A percentile compares a stretch with the other conserved stretches of the same genome.
These are phyloP conservation scores for Pterostichus madidus DNA, from an alignment of 2,888 invertebrate genomes.

Conservation along the genomic window DNA sequence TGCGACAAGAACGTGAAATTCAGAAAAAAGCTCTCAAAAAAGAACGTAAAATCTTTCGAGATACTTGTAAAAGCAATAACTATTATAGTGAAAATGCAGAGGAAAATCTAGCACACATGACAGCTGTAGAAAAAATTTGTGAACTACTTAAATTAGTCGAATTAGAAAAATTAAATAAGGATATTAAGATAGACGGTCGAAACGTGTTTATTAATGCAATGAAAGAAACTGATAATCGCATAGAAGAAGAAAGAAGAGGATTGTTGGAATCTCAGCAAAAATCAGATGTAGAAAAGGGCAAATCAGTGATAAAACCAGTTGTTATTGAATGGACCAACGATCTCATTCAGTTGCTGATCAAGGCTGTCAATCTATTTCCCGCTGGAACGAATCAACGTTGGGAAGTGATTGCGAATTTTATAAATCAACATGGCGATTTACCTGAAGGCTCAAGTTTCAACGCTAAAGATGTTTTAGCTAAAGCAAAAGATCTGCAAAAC, in stretches of 20 bases:
- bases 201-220: constrained; percentile 84
- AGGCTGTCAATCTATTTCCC: constrained; percentile 98
- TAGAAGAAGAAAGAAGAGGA: constrained; percentile 88
- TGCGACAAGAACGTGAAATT: constrained; percentile 91
- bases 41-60: constrained; percentile 89
- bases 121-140: constrained; percentile 94
- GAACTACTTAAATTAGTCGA: constrained; percentile 87
- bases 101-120: constrained; percentile 90
- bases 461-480: constrained; percentile 95
- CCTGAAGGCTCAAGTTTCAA: constrained; percentile 82
- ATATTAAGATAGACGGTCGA: constrained; percentile 83
- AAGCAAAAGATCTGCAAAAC: constrained; percentile 96
- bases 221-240: constrained; percentile 85
- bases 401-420: constrained; percentile 97
- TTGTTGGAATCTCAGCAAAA: constrained; percentile 79
- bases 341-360: constrained; percentile 93
- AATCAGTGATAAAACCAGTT: constrained; percentile 76
- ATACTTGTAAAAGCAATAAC: constrained; percentile 88
- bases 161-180: constrained; percentile 87
- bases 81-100: constrained; percentile 87
- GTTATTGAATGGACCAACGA: constrained; percentile 89
- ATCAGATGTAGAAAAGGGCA: constrained; percentile 75
- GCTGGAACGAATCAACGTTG: constrained; percentile 96
- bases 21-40: constrained; percentile 92
- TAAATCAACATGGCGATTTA: constrained; percentile 90